phyloP scores from a whole-genome alignment of 1,140 invertebrate genomes.

The Formica selysi region DNA sequence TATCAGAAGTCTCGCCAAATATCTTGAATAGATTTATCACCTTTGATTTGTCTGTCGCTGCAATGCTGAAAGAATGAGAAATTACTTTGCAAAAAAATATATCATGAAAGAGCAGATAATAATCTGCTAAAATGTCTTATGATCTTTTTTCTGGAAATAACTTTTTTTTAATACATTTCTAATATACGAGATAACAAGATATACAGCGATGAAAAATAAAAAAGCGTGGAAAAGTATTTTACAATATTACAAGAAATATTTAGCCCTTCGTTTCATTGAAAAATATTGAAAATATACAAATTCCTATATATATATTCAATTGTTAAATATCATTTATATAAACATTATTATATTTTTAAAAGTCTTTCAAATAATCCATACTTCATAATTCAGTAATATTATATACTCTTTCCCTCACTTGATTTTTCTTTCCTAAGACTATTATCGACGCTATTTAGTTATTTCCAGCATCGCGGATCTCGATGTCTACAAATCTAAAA shows the following conservation, averaged over 20 bases:
- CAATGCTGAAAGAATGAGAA: constrained; percentile 72
- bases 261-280: too few species aligned
- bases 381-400: neutral
- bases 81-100: neutral
- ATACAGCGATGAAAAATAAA: neutral
- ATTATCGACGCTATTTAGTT: neutral
- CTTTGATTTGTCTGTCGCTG: constrained; percentile 72
- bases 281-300: neutral
- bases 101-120: neutral
- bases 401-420: too few species aligned
- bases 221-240: neutral
- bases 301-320: neutral
- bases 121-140: neutral
- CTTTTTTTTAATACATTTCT: neutral
- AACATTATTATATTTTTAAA: constrained; percentile 5
- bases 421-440: neutral
- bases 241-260: constrained; percentile 6
- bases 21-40: constrained; percentile 80
- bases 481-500: constrained; percentile 12
- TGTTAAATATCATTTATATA: neutral
- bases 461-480: constrained; percentile 20
- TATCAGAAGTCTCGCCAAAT: constrained; percentile 69
- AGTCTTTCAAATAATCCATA: neutral
- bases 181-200: neutral
- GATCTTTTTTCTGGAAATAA: neutral